Evolutionary conservation across 2,888 invertebrate genomes (phyloP), one percentile per base, ranked within the genome.

Genomic region (Eremobia ochroleuca): DNA sequence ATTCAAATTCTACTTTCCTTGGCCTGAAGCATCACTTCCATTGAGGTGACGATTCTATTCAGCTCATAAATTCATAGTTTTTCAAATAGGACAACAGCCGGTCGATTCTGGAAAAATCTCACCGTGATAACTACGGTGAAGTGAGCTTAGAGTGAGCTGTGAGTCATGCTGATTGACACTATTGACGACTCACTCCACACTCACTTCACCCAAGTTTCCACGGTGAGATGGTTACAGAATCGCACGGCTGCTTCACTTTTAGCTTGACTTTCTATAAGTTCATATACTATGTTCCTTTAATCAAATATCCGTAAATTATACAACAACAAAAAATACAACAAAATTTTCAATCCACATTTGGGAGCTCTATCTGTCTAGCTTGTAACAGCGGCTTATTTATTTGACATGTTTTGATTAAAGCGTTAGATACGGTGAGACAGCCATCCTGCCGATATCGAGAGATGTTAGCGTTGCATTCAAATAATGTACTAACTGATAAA

Each of bases 361-460:
- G 46, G 75, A 76, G 77, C 78, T 88, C 65, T 70, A 73, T 85
- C 85, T 76, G 84, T 87, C 88, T 85, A 85, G 76, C 43, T 68
- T 64, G 72, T 78, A 78, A 85, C 80, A 84, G 65, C 69, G 82
- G 59, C 73, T 87, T 77, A 88, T 88, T 87, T 84, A 84, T 83
- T 84, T 88, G 89, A 88, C 88, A 84, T 89, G 88, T 88, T 89
- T 89, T 88, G 88, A 88, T 88, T 87, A 88, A 87, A 85, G 71
- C 69, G 52, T 85, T 67, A 87, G 88, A 88, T 88, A 88, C 46
- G 77, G 78, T 15, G 49, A 88, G 89, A 87, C 88, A 88, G 89
- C 80, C 73, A 83, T 83, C 76, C 84, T 82, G 82, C 75, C 76
- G 85, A 87, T 88, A 88, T 83, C 79, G 72, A 77, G 66, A 83